These are phyloP conservation scores for Bucco capensis DNA, from an alignment of 2,113 vertebrate genomes.

Conservation along the genomic window DNA sequence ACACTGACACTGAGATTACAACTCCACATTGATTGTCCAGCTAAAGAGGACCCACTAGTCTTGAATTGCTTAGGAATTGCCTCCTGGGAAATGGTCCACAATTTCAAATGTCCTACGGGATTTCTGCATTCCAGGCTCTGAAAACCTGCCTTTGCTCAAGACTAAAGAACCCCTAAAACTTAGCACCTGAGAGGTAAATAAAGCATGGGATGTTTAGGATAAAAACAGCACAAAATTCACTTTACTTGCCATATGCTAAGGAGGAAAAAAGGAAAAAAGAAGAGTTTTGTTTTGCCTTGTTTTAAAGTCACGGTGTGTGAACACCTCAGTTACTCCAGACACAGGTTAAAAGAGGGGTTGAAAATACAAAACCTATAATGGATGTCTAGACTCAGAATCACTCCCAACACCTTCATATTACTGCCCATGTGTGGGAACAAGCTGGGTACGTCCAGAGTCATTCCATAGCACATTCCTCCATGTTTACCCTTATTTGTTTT, in stretches of 20 bases:
- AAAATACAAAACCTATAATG: background rate
- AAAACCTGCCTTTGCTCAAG: background rate
- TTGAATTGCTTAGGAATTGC: background rate
- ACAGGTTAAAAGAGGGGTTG: slow-evolving; percentile 8
- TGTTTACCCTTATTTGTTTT: slow-evolving; percentile 29
- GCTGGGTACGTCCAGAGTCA: background rate
- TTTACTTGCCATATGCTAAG: background rate
- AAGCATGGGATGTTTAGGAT: background rate
- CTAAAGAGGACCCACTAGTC: background rate
- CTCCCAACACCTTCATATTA: background rate
- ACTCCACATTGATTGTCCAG: background rate
- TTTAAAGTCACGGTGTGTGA: background rate
- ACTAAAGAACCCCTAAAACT: background rate
- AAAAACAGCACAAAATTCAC: background rate
- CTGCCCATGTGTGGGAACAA: background rate
- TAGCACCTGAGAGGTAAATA: background rate
- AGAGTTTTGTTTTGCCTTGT: background rate
- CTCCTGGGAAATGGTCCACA: background rate
- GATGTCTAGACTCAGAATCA: slow-evolving; percentile 48
- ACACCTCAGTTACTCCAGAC: background rate
- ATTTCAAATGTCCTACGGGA: background rate
- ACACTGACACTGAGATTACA: background rate
- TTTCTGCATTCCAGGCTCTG: background rate
- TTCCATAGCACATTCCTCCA: slow-evolving; percentile 17
- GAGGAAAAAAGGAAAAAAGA: background rate